Percentiles rank a stretch among this genome's conserved stretches.
These are phyloP conservation scores for Ramphastos sulfuratus DNA, from an alignment of 2,113 vertebrate species.

Conservation along the genomic window DNA sequence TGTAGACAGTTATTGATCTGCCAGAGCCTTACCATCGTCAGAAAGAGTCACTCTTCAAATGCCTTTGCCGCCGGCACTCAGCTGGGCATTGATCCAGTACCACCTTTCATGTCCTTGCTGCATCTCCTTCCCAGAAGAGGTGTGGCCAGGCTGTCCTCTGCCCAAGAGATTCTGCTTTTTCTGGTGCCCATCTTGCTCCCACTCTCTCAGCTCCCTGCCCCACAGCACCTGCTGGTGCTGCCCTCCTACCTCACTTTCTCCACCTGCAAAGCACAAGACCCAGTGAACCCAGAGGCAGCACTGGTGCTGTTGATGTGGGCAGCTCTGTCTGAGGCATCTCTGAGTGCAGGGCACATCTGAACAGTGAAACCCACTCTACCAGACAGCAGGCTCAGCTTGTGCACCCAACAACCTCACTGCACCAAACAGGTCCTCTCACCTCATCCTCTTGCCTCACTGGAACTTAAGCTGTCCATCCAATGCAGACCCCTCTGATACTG, in stretches of 20 bases:
- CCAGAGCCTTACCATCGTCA: neutral
- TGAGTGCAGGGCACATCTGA: neutral
- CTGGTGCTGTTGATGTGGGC: fast-evolving
- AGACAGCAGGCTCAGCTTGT: neutral
- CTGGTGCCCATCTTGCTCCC: fast-evolving
- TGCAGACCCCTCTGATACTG: neutral
- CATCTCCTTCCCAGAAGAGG: neutral
- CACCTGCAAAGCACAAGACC: fast-evolving
- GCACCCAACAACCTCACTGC: fast-evolving
- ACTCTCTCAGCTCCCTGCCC: fast-evolving
- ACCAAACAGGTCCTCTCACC: neutral
- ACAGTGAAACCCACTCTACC: neutral
- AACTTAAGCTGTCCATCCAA: neutral
- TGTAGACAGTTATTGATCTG: neutral
- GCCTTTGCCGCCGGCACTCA: neutral
- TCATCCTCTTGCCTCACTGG: fast-evolving
- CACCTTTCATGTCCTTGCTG: neutral
- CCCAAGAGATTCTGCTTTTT: neutral
- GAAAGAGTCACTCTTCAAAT: neutral
- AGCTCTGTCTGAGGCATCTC: neutral
- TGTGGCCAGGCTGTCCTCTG: fast-evolving
- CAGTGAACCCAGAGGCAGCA: fast-evolving
- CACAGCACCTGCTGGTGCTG: fast-evolving
- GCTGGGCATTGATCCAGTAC: neutral
- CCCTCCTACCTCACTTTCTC: neutral